Percentiles rank a stretch among this genome's conserved stretches.
Evolutionary conservation across 1,140 invertebrate species (phyloP).

Genomic region (Bilobella aurantiaca): DNA sequence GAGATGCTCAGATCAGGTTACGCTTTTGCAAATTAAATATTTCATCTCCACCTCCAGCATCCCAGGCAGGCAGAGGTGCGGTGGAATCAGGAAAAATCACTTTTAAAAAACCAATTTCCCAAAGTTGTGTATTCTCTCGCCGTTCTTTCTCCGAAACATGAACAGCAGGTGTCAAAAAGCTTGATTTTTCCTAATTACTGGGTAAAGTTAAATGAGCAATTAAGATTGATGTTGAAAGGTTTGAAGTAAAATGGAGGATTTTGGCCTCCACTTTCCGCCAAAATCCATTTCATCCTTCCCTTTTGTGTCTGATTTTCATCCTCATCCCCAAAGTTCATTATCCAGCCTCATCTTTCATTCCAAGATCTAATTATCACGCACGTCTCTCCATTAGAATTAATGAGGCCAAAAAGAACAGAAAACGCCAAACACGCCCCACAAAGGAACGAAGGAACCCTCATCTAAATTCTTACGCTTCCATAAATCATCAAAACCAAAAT

Average conservation of each 20-base stretch:
- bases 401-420: not conserved
- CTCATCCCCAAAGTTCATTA: conserved; percentile 1
- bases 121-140: too few species aligned
- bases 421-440: not conserved
- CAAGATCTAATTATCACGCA: not conserved
- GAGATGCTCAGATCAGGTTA: not conserved
- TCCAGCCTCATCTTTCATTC: not conserved
- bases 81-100: too few species aligned
- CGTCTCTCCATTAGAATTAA: not conserved
- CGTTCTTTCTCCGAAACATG: too few species aligned
- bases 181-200: too few species aligned
- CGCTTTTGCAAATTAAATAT: not conserved
- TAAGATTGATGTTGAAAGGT: too few species aligned
- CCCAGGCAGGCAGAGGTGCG: too few species aligned
- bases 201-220: too few species aligned
- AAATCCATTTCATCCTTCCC: too few species aligned
- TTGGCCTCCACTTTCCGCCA: not conserved
- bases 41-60: not conserved
- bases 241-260: too few species aligned
- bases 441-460: not conserved
- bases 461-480: not conserved
- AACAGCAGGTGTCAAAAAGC: too few species aligned
- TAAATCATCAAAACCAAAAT: not conserved
- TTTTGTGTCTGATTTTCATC: too few species aligned
- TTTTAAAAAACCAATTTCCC: too few species aligned